phyloP scores from a whole-genome alignment of 2,888 invertebrate species.

The Ormyrus labotus region DNA sequence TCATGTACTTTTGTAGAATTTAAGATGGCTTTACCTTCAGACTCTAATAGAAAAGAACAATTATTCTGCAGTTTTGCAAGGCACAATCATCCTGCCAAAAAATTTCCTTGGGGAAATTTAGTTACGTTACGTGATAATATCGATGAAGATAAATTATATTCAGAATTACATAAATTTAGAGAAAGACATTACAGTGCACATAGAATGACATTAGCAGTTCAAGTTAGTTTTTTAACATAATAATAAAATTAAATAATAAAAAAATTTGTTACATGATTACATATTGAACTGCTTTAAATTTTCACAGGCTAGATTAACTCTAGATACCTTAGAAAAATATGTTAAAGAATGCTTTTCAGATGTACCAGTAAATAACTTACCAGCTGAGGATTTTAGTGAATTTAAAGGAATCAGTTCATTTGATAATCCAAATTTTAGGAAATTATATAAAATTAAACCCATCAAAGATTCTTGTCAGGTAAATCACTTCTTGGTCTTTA shows the following conservation, averaged over 20 bases:
- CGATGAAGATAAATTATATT: constrained; percentile 82
- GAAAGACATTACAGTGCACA: constrained; percentile 89
- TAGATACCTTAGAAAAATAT: constrained; percentile 81
- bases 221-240: constrained; percentile 69
- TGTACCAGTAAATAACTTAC: constrained; percentile 82
- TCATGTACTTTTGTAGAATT: constrained; percentile 80
- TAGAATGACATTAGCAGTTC: constrained; percentile 91
- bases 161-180: constrained; percentile 85
- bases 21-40: constrained; percentile 86
- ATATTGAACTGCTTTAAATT: constrained; percentile 3
- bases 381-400: constrained; percentile 80
- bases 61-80: constrained; percentile 84
- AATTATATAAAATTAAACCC: constrained; percentile 86
- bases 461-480: constrained; percentile 85
- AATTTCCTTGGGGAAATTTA: constrained; percentile 92
- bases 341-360: constrained; percentile 82
- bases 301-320: constrained; percentile 79
- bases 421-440: constrained; percentile 80
- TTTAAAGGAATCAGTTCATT: constrained; percentile 78
- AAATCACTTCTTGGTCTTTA: constrained; percentile 37
- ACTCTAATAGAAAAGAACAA: constrained; percentile 86
- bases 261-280: background rate
- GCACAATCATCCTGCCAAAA: constrained; percentile 83
- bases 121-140: constrained; percentile 83
- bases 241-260: constrained; percentile 6